Evolutionary conservation across 2,797 vertebrate genomes (phyloP).

Genomic region (Malurus splendens): DNA sequence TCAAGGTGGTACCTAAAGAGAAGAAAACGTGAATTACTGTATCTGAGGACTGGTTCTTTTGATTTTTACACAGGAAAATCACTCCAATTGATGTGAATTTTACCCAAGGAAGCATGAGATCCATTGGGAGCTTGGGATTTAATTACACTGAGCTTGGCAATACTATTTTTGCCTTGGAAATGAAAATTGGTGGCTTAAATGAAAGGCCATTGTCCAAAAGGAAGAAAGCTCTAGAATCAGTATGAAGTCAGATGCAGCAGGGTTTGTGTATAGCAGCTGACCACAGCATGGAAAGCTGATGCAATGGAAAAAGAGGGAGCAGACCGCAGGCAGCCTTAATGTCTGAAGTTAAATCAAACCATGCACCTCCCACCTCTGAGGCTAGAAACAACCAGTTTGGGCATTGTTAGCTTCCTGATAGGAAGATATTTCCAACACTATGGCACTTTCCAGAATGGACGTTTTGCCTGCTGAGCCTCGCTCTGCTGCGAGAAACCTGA

Average conservation of each 20-base stretch:
- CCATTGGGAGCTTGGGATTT: background rate
- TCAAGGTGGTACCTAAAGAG: background rate
- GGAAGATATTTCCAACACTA: background rate
- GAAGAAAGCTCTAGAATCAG: background rate
- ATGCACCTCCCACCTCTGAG: background rate
- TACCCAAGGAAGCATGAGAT: background rate
- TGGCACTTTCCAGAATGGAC: background rate
- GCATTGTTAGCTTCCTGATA: background rate
- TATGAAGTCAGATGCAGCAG: background rate
- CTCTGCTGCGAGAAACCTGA: background rate
- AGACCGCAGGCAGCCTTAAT: background rate
- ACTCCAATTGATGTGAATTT: background rate
- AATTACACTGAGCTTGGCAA: background rate
- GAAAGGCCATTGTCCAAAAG: background rate
- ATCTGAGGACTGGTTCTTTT: background rate
- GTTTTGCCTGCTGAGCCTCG: background rate
- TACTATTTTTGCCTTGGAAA: background rate
- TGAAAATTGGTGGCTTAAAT: background rate
- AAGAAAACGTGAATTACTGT: background rate
- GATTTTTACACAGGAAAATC: background rate
- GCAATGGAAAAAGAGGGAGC: background rate
- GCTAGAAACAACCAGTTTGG: background rate
- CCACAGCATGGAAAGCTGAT: background rate
- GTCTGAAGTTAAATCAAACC: background rate
- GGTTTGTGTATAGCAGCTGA: background rate